Base-by-base conservation (phyloP, 2,797 vertebrate species). In the Agapornis canus region DNA sequence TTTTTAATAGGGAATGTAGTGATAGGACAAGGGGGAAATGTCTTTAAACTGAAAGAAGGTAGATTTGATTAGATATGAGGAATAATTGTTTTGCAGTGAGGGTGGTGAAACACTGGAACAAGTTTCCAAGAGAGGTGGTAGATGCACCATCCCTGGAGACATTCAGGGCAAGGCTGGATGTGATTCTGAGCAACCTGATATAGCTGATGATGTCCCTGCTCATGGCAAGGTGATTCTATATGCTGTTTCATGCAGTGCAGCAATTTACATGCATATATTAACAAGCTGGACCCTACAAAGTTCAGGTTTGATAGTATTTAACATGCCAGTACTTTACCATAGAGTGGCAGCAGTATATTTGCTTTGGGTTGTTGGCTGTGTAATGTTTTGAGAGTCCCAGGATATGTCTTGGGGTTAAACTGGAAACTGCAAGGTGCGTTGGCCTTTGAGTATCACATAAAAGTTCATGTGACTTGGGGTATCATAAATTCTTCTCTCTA, bases 271-370 rank as follows among this genome's bases (percentile, higher is more conserved):
- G 32, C 2, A 0, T 22, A 2, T 63, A 6, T 56, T 69, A 68
- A 49, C 0, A 2, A 35, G 1, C 6, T 51, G 11, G 26, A 73
- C 27, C 68, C 1, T 4, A 11, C 27, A 37, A 60, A 77, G 27
- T 25, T 85, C 21, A 37, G 2, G 64, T 80, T 68, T 26, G 63
- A 0, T 48, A 21, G 27, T 42, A 7, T 40, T 81, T 75, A 68
- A 29, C 0, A 1, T 42, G n/a, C 6, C 25, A 37, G 5, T 49
- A 15, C 64, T 64, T 80, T 14, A 14, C 10, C 11, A 8, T 13
- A 35, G 6, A 71, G 22, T 70, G 26, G 56, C 26, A 54, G 23
- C n/a, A 69, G 23, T 43, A 29, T 47, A 8, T 39, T 81, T 81
- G 21, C 42, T 57, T 81, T 88, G 25, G 4, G 27, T 83, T 75